A percentile compares a stretch with the other conserved stretches of the same genome.
Evolutionary conservation across 2,113 vertebrate genomes (phyloP).

Genomic region (Oncorhynchus tshawytscha): DNA sequence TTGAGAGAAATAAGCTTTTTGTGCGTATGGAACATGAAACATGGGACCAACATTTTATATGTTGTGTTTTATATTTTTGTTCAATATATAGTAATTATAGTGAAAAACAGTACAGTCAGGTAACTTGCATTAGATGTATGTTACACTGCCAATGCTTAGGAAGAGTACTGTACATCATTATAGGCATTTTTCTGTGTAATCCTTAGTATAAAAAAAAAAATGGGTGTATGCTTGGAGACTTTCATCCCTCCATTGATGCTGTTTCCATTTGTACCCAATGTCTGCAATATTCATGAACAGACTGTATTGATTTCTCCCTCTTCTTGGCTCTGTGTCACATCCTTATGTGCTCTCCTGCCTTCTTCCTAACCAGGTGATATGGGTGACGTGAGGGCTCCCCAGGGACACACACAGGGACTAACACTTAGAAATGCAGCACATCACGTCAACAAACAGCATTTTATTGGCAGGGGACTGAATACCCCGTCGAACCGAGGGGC

Average conservation of each 20-base stretch:
- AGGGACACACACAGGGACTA: constrained; percentile 42
- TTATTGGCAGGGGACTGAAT: constrained; percentile 60
- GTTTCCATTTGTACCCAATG: constrained; percentile 14
- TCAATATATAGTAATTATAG: background rate
- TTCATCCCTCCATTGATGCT: background rate
- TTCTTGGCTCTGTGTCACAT: constrained; percentile 28
- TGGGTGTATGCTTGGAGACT: background rate
- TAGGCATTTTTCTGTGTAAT: background rate
- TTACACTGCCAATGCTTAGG: background rate
- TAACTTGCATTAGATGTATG: background rate
- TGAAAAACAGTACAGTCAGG: background rate
- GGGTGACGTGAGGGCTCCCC: constrained; percentile 29
- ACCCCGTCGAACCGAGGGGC: constrained; percentile 41
- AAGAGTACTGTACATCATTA: background rate
- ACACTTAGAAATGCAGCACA: constrained; percentile 40
- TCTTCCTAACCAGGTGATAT: background rate
- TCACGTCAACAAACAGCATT: constrained; percentile 59
- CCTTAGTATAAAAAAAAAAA: background rate
- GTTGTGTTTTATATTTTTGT: too few species aligned
- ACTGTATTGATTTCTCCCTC: constrained; percentile 33
- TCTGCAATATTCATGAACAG: constrained; percentile 35
- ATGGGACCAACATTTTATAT: too few species aligned
- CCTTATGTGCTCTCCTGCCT: constrained; percentile 4
- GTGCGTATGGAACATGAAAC: too few species aligned
- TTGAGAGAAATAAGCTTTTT: too few species aligned